These are phyloP conservation scores for Micromussa lordhowensis DNA, from an alignment of 92 coral and sea anemone species.

Conservation along the genomic window DNA sequence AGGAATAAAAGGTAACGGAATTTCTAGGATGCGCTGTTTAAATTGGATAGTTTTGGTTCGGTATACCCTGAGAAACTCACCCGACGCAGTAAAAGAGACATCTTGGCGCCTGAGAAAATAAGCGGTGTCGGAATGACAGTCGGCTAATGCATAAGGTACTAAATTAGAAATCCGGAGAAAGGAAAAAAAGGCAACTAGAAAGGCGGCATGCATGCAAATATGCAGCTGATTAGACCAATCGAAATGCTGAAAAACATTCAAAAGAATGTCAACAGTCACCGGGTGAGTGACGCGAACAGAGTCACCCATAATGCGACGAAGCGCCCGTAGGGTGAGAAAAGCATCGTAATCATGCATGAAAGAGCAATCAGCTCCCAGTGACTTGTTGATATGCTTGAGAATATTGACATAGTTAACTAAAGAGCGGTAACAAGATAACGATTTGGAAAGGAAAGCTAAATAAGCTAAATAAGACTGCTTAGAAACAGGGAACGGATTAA, in stretches of 20 bases:
- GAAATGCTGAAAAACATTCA: no score
- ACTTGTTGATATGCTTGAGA: no score
- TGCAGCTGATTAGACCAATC: no score
- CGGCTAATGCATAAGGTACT: constrained; percentile 33
- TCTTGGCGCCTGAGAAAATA: constrained; percentile 34
- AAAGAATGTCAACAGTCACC: constrained; percentile 52
- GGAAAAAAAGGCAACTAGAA: background rate
- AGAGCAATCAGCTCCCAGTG: no score
- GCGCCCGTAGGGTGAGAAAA: constrained; percentile 25
- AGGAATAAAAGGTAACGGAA: constrained; percentile 46
- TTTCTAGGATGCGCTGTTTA: constrained; percentile 32
- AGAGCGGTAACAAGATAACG: no score
- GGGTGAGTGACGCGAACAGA: constrained; percentile 32
- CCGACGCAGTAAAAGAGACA: constrained; percentile 27
- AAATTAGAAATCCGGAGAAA: constrained; percentile 30
- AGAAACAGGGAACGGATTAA: no score
- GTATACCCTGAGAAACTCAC: constrained; percentile 28
- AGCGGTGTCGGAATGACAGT: background rate
- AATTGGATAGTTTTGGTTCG: constrained; percentile 54
- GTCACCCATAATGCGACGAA: constrained; percentile 51
- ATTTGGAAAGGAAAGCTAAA: constrained; percentile 55
- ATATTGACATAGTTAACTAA: constrained; percentile 3
- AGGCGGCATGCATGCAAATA: no score
- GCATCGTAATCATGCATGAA: no score
- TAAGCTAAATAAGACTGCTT: constrained; percentile 57